Base-by-base conservation (phyloP, 2,113 vertebrate species). In the Spheniscus mendiculus region DNA sequence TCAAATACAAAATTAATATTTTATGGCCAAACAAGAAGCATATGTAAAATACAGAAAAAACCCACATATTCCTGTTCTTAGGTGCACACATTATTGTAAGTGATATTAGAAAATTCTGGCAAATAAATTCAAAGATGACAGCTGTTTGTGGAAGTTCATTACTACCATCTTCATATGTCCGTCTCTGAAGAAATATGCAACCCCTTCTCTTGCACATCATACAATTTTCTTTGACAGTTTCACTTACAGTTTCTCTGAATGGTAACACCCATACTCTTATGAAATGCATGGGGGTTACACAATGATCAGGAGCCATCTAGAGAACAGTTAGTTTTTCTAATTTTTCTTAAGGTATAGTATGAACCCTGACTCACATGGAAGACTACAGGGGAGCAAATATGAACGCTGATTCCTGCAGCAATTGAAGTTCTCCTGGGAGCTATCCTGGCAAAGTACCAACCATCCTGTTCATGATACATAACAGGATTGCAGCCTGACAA, bases 141-240 rank as follows among this genome's bases (percentile, higher is more conserved):
- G 47, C 34, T 71, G 36, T 29, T 59, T 45, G 44, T 70, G 47
- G 72, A 93, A 87, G 56, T 92, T 92, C 77, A 83, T 83, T 92
- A 89, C 58, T 72, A 70, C 26, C 29, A 71, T 66, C 36, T 83
- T 84, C 56, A 4, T 61, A 91, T 71, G 71, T 79, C 72, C 30
- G 58, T 12, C 69, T 67, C 50, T 70, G 47, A 80, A 58, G 67
- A 79, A 79, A 95, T 63, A 44, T 17, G 8, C 52, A 89, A n/a
- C 52, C 30, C 36, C 19, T 71, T 83, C 47, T 71, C 66, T 52
- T 49, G 47, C 30, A 76, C 58, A 92, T 91, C 62, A 80, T 83
- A 66, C 56, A 83, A 83, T 89, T 83, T 95, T 76, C 66, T 83
- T 42, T 93, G 85, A 80, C 88, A 90, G 50, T 71, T 96, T 67